phyloP scores from a whole-genome alignment of 2,797 vertebrate genomes.

The Cryptoblepharus egeriae region DNA sequence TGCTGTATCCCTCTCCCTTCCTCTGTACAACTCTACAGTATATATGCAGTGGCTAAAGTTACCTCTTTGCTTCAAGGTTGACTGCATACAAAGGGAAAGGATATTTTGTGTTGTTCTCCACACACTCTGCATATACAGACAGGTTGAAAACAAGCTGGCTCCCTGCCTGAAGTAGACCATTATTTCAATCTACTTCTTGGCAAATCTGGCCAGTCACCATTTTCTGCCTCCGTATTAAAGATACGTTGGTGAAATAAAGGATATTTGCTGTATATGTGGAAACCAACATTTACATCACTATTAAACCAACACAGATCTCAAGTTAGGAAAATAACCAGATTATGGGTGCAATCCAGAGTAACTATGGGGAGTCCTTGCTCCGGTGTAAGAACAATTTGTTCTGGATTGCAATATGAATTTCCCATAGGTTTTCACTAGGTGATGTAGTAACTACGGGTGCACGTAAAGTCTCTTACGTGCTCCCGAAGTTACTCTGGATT shows the following conservation, averaged over 20 bases:
- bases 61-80: slow-evolving; percentile 16
- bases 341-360: too few species aligned
- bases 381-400: too few species aligned
- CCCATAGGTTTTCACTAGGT: too few species aligned
- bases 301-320: neutral
- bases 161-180: slow-evolving; percentile 4
- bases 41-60: neutral
- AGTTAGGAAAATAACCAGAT: slow-evolving; percentile 1
- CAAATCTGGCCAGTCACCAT: neutral
- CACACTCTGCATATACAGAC: neutral
- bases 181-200: neutral
- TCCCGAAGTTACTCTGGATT: too few species aligned
- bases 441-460: too few species aligned
- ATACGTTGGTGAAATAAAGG: neutral
- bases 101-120: neutral
- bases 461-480: too few species aligned
- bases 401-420: too few species aligned
- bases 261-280: neutral
- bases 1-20: slow-evolving; percentile 21
- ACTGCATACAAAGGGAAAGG: slow-evolving; percentile 12
- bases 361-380: too few species aligned
- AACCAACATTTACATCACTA: neutral
- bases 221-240: neutral
- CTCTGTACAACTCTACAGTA: slow-evolving; percentile 19
- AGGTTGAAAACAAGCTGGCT: neutral